These are phyloP conservation scores for Cepaea hortensis DNA, from an alignment of 2,888 invertebrate species.

Conservation along the genomic window DNA sequence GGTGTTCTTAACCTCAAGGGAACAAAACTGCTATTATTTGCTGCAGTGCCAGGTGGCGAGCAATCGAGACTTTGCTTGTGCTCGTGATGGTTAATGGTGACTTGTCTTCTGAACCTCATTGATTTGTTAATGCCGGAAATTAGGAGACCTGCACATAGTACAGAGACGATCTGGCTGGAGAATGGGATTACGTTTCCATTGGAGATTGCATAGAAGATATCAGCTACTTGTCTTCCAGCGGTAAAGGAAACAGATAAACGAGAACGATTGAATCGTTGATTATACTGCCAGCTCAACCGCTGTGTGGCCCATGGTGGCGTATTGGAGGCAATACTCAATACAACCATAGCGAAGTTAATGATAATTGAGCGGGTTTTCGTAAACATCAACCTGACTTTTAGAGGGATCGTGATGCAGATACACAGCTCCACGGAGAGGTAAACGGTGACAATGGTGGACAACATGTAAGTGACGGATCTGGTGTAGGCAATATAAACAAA, in stretches of 20 bases:
- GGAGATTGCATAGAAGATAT: neutral
- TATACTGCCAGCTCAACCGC: neutral
- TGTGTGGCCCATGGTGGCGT: neutral
- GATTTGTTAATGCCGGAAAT: neutral
- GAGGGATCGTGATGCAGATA: constrained; percentile 1
- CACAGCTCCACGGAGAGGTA: neutral
- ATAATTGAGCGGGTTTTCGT: neutral
- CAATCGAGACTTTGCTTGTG: neutral
- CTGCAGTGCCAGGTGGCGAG: too few relatives aligned
- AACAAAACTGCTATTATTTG: too few relatives aligned
- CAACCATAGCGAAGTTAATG: neutral
- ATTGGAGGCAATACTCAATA: neutral
- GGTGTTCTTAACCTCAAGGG: neutral
- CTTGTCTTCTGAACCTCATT: neutral
- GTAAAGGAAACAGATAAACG: neutral
- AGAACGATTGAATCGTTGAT: neutral
- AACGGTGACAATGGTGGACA: neutral
- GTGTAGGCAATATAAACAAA: neutral
- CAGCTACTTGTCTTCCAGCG: neutral
- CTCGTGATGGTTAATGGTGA: neutral
- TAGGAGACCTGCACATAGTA: neutral
- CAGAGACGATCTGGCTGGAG: neutral
- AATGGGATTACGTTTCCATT: neutral
- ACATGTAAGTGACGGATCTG: neutral
- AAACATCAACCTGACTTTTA: neutral